Conservation (phyloP, 2,113 vertebrate species). For the Pterocles gutturalis region DNA sequence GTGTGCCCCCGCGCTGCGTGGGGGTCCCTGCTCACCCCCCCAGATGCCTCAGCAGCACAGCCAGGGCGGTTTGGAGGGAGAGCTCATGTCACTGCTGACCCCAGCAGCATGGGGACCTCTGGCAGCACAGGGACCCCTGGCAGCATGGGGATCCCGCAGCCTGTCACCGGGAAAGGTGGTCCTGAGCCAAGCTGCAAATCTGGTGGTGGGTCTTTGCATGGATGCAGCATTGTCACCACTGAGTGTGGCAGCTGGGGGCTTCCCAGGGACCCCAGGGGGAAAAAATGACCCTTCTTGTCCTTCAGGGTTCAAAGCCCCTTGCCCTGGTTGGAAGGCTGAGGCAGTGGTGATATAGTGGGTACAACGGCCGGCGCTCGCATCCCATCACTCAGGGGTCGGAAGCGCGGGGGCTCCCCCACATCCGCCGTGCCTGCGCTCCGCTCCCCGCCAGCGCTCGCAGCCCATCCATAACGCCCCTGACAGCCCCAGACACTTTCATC, state of each 20-base stretch:
- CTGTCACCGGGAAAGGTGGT: fast-evolving
- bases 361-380: neutral
- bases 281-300: neutral
- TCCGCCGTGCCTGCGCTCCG: neutral
- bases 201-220: neutral
- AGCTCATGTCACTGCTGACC: fast-evolving
- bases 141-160: neutral
- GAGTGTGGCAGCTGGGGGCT: neutral
- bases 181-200: neutral
- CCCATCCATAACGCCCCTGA: neutral
- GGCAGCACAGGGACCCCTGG: too few species aligned
- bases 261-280: fast-evolving
- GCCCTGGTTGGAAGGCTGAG: neutral
- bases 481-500: neutral
- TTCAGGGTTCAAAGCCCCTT: neutral
- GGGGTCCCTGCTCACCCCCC: neutral
- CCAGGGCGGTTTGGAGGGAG: neutral
- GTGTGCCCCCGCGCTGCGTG: fast-evolving
- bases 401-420: neutral
- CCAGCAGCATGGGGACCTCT: too few species aligned
- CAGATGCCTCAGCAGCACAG: fast-evolving
- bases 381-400: neutral
- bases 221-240: neutral
- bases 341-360: neutral
- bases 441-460: neutral